Evolutionary conservation across 1,140 invertebrate species (phyloP).

Genomic region (Drosophila sechellia): DNA sequence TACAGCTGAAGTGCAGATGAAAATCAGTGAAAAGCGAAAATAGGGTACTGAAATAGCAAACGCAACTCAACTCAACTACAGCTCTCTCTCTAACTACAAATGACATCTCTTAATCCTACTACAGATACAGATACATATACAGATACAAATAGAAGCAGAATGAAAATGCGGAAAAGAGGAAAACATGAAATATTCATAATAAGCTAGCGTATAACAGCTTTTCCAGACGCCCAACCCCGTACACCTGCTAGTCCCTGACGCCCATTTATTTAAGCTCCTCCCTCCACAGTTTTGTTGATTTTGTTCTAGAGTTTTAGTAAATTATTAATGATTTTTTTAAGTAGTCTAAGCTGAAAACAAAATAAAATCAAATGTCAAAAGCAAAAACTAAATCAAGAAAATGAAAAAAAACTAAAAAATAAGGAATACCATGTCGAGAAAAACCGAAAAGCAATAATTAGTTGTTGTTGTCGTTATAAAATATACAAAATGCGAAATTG

Average conservation of each 20-base stretch:
- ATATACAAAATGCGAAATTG: constrained; percentile 62
- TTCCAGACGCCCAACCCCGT: constrained; percentile 2
- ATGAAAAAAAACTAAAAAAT: constrained; percentile 45
- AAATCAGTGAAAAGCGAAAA: constrained; percentile 13
- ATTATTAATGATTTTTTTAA: constrained; percentile 76
- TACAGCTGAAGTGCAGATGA: constrained; percentile 3
- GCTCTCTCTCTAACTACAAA: constrained; percentile 78
- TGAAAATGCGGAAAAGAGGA: constrained; percentile 27
- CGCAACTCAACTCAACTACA: constrained; percentile 58
- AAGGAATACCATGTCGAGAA: constrained; percentile 61
- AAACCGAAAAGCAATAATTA: constrained; percentile 83
- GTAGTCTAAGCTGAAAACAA: constrained; percentile 58
- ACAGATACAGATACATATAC: constrained; percentile 50
- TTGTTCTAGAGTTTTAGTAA: constrained; percentile 80
- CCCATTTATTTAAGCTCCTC: constrained; percentile 60
- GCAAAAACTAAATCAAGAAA: constrained; percentile 27
- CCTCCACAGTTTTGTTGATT: constrained; percentile 74
- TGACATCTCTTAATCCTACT: constrained; percentile 79
- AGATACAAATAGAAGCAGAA: constrained; percentile 59
- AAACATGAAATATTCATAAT: constrained; percentile 74
- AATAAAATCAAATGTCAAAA: constrained; percentile 25
- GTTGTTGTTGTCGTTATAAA: constrained; percentile 80
- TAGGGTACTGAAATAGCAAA: constrained; percentile 29
- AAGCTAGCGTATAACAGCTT: constrained; percentile 64
- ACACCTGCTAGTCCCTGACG: constrained; percentile 38